Evolutionary conservation across 2,888 invertebrate genomes (phyloP).

Genomic region (Plagodis dolabraria): DNA sequence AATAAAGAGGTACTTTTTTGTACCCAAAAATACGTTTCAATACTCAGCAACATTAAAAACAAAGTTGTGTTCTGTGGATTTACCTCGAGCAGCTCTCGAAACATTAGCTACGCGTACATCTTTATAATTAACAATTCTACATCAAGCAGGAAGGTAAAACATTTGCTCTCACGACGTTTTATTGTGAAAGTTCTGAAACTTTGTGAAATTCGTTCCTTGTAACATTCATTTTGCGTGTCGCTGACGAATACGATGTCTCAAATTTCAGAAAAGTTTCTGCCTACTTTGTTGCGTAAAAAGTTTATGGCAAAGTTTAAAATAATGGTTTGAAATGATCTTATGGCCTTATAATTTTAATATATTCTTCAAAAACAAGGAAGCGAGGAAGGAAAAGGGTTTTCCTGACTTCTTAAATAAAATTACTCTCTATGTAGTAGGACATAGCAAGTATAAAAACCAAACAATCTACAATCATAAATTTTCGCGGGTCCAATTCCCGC

Average conservation of each 20-base stretch:
- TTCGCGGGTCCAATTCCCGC: too few species aligned
- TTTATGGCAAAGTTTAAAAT: neutral
- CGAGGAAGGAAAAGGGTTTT: too few species aligned
- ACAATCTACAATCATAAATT: too few species aligned
- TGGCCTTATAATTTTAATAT: neutral
- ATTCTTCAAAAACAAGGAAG: too few species aligned
- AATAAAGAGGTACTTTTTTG: too few species aligned
- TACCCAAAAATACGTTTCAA: too few species aligned
- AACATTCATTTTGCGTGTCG: constrained; percentile 6
- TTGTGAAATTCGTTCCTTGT: constrained; percentile 3
- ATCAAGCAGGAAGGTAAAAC: neutral
- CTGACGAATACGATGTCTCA: constrained; percentile 10
- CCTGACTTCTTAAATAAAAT: too few species aligned
- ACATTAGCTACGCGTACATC: neutral
- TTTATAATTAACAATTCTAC: neutral
- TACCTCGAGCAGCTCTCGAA: neutral
- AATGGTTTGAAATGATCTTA: neutral
- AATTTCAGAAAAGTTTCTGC: neutral
- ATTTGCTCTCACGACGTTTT: constrained; percentile 7
- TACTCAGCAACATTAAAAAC: too few species aligned
- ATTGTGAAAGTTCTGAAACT: constrained; percentile 8
- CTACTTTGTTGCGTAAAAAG: neutral
- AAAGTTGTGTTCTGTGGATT: too few species aligned
- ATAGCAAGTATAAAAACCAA: too few species aligned
- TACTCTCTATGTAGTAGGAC: too few species aligned